Percentiles rank a stretch among this genome's conserved stretches.
Evolutionary conservation across 1,140 invertebrate genomes (phyloP).

Genomic region (Drosophila leontia): DNA sequence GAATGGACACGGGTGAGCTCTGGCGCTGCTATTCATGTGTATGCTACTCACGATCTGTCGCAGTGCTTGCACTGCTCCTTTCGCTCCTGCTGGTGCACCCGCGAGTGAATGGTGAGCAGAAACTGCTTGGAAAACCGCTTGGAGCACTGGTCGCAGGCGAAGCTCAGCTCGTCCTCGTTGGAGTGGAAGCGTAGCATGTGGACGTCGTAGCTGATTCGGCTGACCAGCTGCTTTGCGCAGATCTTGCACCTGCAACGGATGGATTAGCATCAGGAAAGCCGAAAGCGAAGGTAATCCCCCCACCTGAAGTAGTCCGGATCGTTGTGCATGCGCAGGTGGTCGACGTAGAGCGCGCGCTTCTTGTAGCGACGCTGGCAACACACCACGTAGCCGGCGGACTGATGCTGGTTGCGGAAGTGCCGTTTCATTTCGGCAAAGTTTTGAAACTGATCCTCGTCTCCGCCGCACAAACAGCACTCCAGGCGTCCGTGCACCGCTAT

Average conservation of each 20-base stretch:
- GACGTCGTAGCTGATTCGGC: conserved; percentile 49
- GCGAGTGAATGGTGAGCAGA: conserved; percentile 45
- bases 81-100: conserved; percentile 55
- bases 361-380: conserved; percentile 63
- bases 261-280: neutral
- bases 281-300: neutral
- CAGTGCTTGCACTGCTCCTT: conserved; percentile 57
- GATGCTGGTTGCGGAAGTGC: conserved; percentile 41
- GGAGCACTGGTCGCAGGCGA: conserved; percentile 57
- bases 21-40: neutral
- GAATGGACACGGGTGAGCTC: neutral
- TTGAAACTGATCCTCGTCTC: conserved; percentile 15
- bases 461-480: conserved; percentile 37
- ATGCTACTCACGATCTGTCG: conserved; percentile 48
- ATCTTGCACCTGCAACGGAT: conserved; percentile 39
- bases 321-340: conserved; percentile 62
- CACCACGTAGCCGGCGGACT: conserved; percentile 49
- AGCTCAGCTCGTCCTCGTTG: conserved; percentile 44
- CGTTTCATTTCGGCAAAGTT: conserved; percentile 51
- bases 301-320: conserved; percentile 60
- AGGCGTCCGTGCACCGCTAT: conserved; percentile 39
- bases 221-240: conserved; percentile 51
- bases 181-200: conserved; percentile 59
- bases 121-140: conserved; percentile 58
- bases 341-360: conserved; percentile 57